Conservation (phyloP, 2,113 vertebrate species). For the Sinocyclocheilus anshuiensis region DNA sequence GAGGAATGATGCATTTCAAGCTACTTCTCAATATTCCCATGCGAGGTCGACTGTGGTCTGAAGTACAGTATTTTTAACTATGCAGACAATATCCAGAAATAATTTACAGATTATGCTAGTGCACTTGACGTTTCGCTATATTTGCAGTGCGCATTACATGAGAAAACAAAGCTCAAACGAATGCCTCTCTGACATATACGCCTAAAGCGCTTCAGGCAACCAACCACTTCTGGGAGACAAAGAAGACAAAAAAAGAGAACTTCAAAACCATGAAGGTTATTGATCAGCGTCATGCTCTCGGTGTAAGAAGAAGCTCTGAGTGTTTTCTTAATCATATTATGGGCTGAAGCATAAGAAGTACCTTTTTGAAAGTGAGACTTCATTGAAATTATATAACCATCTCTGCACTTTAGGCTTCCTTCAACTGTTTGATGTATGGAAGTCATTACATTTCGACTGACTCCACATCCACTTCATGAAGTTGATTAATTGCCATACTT, state of each 20-base stretch:
- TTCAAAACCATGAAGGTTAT: constrained; percentile 23
- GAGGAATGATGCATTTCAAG: background rate
- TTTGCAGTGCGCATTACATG: background rate
- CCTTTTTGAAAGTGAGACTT: constrained; percentile 7
- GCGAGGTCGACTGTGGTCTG: background rate
- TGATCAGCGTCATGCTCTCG: background rate
- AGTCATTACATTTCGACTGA: constrained; percentile 33
- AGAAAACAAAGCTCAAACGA: constrained; percentile 35
- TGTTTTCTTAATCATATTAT: constrained; percentile 9
- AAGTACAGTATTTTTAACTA: constrained; percentile 30
- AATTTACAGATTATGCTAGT: constrained; percentile 25
- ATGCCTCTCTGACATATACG: constrained; percentile 26
- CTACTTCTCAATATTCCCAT: constrained; percentile 13
- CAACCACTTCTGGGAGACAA: background rate
- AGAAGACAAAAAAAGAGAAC: background rate
- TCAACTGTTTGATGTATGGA: constrained; percentile 39
- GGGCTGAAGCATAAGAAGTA: background rate
- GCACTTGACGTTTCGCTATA: constrained; percentile 1
- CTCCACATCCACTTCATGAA: constrained; percentile 32
- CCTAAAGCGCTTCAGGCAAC: constrained; percentile 15
- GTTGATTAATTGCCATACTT: constrained; percentile 36
- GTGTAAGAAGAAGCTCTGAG: background rate
- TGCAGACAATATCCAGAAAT: constrained; percentile 28
- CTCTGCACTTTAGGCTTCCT: constrained; percentile 10
- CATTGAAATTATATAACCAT: constrained; percentile 6